Conservation (phyloP, 1,140 invertebrate species). For the Tetraneura akinire region DNA sequence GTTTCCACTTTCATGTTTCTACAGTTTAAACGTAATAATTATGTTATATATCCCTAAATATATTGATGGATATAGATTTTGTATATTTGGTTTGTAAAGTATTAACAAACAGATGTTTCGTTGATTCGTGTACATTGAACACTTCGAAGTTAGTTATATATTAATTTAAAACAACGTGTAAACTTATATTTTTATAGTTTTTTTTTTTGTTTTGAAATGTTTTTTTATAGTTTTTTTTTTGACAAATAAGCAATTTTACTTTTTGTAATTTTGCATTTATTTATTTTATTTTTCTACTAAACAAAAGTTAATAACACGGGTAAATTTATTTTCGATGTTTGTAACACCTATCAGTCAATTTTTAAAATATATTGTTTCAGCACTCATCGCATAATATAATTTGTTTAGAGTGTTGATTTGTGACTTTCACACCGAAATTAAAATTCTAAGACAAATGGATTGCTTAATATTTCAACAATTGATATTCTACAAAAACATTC, state of each 20-base stretch:
- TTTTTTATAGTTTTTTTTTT: too few species aligned
- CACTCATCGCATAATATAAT: background rate
- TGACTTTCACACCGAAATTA: background rate
- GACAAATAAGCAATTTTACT: background rate
- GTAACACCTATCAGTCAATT: background rate
- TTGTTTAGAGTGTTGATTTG: background rate
- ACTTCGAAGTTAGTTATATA: background rate
- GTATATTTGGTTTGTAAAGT: background rate
- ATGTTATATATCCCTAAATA: too few species aligned
- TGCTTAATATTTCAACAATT: background rate
- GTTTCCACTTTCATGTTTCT: background rate
- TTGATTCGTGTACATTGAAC: background rate
- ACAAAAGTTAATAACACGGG: background rate
- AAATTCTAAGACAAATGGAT: background rate
- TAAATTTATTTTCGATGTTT: background rate
- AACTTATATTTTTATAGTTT: background rate
- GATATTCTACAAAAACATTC: too few species aligned
- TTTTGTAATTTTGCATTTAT: background rate
- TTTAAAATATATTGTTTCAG: constrained; percentile 23
- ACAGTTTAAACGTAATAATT: too few species aligned
- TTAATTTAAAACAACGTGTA: background rate
- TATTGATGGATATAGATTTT: background rate
- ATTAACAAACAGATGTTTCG: background rate
- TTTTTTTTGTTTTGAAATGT: background rate
- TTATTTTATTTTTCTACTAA: too few species aligned